Conservation (phyloP, 2,797 vertebrate species). For the Artibeus lituratus region DNA sequence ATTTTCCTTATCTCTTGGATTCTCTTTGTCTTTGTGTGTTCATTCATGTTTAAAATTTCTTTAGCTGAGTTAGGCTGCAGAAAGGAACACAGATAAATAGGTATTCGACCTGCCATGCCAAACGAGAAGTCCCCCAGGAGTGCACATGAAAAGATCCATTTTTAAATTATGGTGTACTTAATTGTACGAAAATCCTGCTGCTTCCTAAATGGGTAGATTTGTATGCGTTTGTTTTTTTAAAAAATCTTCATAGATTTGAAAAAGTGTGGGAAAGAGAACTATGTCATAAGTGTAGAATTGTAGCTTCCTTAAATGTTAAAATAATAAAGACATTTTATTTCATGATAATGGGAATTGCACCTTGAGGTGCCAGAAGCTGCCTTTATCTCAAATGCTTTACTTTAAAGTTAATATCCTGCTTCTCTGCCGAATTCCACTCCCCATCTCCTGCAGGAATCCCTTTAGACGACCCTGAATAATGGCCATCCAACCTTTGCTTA, state of each 20-base stretch:
- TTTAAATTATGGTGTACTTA: neutral
- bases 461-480: neutral
- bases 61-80: neutral
- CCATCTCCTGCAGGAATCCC: neutral
- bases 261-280: neutral
- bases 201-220: neutral
- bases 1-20: neutral
- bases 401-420: neutral
- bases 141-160: neutral
- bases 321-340: neutral
- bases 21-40: neutral
- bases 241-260: neutral
- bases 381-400: conserved; percentile 13
- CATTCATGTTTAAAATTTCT: neutral
- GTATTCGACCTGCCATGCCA: neutral
- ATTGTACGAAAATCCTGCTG: neutral
- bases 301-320: neutral
- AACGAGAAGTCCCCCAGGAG: neutral
- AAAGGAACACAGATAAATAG: neutral
- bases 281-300: neutral
- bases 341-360: neutral
- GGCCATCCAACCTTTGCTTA: neutral
- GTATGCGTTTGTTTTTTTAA: neutral
- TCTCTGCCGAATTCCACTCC: conserved; percentile 22
- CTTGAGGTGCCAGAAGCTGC: neutral